A percentile compares a stretch with the other conserved stretches of the same genome.
Evolutionary conservation across 2,888 invertebrate species (phyloP).

Genomic region (Acanthopleura granulata): DNA sequence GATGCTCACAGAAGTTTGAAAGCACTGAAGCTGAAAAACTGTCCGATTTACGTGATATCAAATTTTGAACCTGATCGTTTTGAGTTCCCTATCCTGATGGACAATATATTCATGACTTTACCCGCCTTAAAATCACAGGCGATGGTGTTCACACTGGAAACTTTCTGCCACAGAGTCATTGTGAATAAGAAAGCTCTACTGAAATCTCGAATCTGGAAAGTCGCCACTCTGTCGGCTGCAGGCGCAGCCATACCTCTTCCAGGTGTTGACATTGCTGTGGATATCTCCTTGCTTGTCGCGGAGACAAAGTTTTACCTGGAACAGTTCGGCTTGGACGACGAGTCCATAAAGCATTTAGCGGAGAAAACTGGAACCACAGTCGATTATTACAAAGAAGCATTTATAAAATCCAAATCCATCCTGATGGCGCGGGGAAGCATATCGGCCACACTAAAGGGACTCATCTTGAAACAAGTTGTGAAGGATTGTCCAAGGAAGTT

Average conservation of each 20-base stretch:
- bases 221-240: background rate
- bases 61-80: background rate
- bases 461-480: conserved; percentile 29
- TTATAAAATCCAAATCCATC: conserved; percentile 33
- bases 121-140: conserved; percentile 33
- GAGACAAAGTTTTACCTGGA: conserved; percentile 32
- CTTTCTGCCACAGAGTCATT: conserved; percentile 25
- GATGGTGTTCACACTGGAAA: conserved; percentile 32
- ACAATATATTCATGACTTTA: conserved; percentile 30
- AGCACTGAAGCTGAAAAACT: conserved; percentile 7
- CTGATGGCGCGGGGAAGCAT: conserved; percentile 29
- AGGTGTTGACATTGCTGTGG: conserved; percentile 28
- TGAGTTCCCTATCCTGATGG: conserved; percentile 32
- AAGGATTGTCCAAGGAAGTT: background rate
- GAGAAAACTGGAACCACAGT: conserved; percentile 31
- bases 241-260: conserved; percentile 27
- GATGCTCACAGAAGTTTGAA: background rate
- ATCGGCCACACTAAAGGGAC: conserved; percentile 26
- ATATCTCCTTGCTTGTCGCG: conserved; percentile 27
- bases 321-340: conserved; percentile 34
- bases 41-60: conserved; percentile 32
- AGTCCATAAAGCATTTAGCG: conserved; percentile 28
- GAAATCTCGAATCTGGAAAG: background rate
- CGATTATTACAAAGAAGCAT: conserved; percentile 30
- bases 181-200: background rate